Percentiles rank a stretch among this genome's conserved stretches.
Conservation (phyloP, 2,888 invertebrate genomes). For the Prosapia bicincta region DNA sequence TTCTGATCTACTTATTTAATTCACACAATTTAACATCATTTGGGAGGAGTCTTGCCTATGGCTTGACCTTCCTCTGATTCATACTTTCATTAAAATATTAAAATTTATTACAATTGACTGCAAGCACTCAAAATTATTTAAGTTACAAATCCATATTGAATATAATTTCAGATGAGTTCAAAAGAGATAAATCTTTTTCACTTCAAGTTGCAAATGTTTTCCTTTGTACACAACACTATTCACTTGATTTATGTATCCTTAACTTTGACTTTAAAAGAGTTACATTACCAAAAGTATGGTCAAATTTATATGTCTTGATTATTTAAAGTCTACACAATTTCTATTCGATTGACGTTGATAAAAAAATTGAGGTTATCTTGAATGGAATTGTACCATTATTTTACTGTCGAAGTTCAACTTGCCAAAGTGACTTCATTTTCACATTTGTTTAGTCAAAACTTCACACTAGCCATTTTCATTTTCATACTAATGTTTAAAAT, state of each 20-base stretch:
- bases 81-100: neutral
- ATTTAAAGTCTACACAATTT: neutral
- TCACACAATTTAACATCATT: neutral
- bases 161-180: neutral
- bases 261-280: neutral
- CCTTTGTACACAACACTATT: neutral
- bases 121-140: neutral
- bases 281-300: neutral
- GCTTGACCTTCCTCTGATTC: neutral
- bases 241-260: neutral
- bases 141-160: neutral
- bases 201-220: neutral
- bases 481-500: neutral
- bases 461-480: slow-evolving; percentile 20
- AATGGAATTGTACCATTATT: neutral
- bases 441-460: slow-evolving; percentile 20
- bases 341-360: neutral
- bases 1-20: neutral
- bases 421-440: neutral
- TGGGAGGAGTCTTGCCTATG: neutral
- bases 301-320: neutral
- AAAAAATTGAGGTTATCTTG: neutral
- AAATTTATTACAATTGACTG: slow-evolving; percentile 2
- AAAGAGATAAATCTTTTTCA: neutral
- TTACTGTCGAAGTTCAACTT: neutral